These are phyloP conservation scores for Petrolisthes manimaculis DNA, from an alignment of 2,888 invertebrate species.

Conservation along the genomic window DNA sequence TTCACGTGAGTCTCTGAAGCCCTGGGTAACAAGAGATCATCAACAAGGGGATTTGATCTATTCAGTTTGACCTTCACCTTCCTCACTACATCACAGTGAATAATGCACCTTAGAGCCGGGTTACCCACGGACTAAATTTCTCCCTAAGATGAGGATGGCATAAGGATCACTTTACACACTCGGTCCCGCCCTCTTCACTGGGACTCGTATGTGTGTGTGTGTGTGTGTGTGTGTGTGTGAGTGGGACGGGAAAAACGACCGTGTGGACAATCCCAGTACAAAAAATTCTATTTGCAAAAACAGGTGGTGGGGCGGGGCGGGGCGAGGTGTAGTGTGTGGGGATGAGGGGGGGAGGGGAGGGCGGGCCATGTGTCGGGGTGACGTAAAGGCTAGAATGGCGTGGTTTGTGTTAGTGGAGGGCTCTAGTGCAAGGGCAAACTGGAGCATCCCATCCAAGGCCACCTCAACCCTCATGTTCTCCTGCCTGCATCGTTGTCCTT, in stretches of 20 bases:
- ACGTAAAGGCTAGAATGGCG: conserved; percentile 9
- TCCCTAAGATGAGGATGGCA: too few species aligned
- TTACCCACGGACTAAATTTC: too few species aligned
- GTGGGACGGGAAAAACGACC: background rate
- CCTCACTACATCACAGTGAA: too few species aligned
- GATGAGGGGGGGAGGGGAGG: background rate
- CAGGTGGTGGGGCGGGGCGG: background rate
- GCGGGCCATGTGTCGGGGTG: background rate
- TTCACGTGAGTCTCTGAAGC: too few species aligned
- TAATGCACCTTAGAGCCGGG: too few species aligned
- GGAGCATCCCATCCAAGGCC: conserved; percentile 49
- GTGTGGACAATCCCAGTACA: conserved; percentile 15
- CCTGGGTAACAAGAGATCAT: too few species aligned
- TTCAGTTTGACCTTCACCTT: too few species aligned
- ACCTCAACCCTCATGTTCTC: background rate
- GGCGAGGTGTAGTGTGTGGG: background rate
- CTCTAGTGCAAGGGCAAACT: conserved; percentile 35
- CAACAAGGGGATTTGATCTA: too few species aligned
- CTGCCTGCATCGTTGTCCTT: conserved; percentile 25
- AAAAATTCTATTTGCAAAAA: conserved; percentile 15
- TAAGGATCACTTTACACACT: too few species aligned
- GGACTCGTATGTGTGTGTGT: too few species aligned
- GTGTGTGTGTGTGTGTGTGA: background rate
- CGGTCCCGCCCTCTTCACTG: too few species aligned
- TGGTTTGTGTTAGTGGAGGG: background rate